Evolutionary conservation across 1,140 invertebrate genomes (phyloP).

Genomic region (Papilio glaucus): DNA sequence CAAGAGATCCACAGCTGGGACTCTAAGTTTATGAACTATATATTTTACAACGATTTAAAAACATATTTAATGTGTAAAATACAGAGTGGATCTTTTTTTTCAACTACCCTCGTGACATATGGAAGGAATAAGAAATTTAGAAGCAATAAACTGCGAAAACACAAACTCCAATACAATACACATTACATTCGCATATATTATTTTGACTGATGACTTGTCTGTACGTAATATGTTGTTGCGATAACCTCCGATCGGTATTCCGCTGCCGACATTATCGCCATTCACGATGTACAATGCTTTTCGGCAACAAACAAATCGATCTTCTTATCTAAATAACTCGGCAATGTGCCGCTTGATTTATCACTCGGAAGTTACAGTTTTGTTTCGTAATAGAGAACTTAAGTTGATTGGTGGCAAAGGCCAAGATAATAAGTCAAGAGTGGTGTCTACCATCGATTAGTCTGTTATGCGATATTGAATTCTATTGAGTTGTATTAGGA

Average conservation of each 20-base stretch:
- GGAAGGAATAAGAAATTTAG: too few species aligned
- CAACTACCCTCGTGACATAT: too few species aligned
- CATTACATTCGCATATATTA: slow-evolving; percentile 21
- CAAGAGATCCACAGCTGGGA: too few species aligned
- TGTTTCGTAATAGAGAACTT: slow-evolving; percentile 33
- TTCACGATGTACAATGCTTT: slow-evolving; percentile 40
- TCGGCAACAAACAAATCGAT: slow-evolving; percentile 9
- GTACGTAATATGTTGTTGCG: slow-evolving; percentile 20
- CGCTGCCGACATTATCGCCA: slow-evolving; percentile 13
- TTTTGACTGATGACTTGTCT: slow-evolving; percentile 24
- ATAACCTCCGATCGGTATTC: slow-evolving; percentile 3
- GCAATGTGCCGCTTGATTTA: slow-evolving; percentile 44
- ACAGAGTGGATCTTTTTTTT: too few species aligned
- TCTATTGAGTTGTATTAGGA: neutral
- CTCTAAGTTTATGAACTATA: too few species aligned
- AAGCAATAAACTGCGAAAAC: too few species aligned
- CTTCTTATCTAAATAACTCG: slow-evolving; percentile 38
- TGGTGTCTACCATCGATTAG: neutral
- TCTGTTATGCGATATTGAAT: neutral
- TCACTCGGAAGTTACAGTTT: slow-evolving; percentile 37
- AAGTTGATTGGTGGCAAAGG: slow-evolving; percentile 47
- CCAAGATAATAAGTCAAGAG: slow-evolving; percentile 38
- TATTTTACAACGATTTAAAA: too few species aligned
- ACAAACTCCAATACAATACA: neutral
- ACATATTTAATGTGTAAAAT: too few species aligned